Evolutionary conservation across 2,797 vertebrate genomes (phyloP).

Genomic region (Halcyon leucocephala): DNA sequence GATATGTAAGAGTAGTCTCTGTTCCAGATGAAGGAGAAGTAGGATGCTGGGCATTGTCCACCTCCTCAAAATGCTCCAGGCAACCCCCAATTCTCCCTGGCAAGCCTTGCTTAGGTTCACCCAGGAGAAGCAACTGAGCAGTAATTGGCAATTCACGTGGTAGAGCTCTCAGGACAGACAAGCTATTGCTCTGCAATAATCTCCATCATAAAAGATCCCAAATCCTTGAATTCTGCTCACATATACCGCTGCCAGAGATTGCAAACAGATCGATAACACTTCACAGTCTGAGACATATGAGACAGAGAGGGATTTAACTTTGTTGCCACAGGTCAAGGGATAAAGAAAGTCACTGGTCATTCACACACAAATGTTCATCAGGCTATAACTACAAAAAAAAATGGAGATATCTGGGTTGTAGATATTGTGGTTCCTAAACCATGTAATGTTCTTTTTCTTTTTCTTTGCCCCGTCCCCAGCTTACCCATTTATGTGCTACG

Average conservation of each 20-base stretch:
- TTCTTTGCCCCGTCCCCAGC: background rate
- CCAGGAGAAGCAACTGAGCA: background rate
- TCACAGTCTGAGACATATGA: background rate
- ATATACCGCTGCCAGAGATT: conserved; percentile 18
- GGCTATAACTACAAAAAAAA: background rate
- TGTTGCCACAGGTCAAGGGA: conserved; percentile 5
- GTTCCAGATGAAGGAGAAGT: background rate
- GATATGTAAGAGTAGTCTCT: background rate
- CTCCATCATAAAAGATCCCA: conserved; percentile 28
- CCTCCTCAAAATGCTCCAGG: background rate
- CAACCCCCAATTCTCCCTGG: background rate
- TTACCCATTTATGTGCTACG: conserved; percentile 48
- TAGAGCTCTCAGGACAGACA: background rate
- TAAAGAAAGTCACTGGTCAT: conserved; percentile 19
- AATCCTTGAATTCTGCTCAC: conserved; percentile 46
- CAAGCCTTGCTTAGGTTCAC: background rate
- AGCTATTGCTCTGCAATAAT: background rate
- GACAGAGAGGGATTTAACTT: conserved; percentile 41
- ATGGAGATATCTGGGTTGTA: background rate
- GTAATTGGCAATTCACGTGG: background rate
- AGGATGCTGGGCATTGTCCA: background rate
- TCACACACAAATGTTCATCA: background rate
- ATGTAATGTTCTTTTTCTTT: background rate
- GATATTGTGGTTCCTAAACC: background rate
- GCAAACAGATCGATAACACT: conserved; percentile 45